Evolutionary conservation across 2,797 vertebrate species (phyloP), one percentile per base, ranked within the genome.

Genomic region (Siniperca obscura): DNA sequence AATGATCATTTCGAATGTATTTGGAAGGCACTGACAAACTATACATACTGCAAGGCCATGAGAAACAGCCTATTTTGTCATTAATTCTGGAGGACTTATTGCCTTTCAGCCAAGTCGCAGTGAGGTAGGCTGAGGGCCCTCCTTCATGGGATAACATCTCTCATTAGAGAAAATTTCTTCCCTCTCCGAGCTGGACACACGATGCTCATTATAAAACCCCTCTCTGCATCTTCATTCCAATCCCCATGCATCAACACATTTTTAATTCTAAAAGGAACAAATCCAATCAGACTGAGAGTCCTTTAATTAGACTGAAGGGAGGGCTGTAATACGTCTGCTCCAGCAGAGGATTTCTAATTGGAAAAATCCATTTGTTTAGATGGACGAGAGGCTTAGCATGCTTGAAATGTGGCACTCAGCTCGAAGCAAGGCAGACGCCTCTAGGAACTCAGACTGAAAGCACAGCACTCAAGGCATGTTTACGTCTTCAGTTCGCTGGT

Each of bases 311-410:
- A 74, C 71, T 79, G 61, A 75, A 77, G 80, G 77, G 53, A 30
- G 62, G 57, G 70, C 65, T 74, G 17, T 66, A 42, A 82, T 55
- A 80, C 2, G 42, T 76, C 74, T 72, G 62, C 50, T 76, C 73
- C 68, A 44, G 64, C 81, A 84, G 80, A 87, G 73, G 74, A 86
- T 61, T 42, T 85, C 76, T 82, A 70, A 90, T 86, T 88, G 87
- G 83, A 86, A 89, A 84, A 81, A 73, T 84, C 72, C 56, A 83
- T 81, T 89, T 84, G 55, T 84, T 89, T 75, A 70, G 74, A 75
- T 36, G 34, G 82, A 69, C 74, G 80, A 50, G 46, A 83, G 68
- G 71, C 72, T 79, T 73, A 69, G 74, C 60, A 46, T 56, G 60
- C 69, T 76, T 68, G 56, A 87, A 72, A 76, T 21, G 65, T 44